These are phyloP conservation scores for Leguminivora glycinivorella DNA, from an alignment of 1,140 invertebrate species.

Conservation along the genomic window DNA sequence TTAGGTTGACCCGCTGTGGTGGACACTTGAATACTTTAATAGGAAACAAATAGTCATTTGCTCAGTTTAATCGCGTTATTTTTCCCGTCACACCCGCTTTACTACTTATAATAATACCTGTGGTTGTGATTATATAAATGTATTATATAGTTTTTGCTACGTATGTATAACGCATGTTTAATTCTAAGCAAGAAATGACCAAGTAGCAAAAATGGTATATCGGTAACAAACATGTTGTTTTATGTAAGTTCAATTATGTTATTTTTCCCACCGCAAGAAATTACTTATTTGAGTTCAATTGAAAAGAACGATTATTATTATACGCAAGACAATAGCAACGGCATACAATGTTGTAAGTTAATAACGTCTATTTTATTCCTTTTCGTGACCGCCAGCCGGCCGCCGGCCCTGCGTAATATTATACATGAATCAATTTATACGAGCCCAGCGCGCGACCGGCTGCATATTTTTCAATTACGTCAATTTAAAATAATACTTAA, in stretches of 20 bases:
- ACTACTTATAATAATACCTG: no score
- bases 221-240: no score
- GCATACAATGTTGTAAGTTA: constrained; percentile 53
- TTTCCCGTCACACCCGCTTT: not conserved
- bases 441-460: constrained; percentile 66
- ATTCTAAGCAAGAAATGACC: no score
- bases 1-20: no score
- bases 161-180: no score
- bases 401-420: constrained; percentile 62
- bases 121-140: no score
- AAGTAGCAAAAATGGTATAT: no score
- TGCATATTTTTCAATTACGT: constrained; percentile 79
- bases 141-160: no score
- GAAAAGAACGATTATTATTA: constrained; percentile 17
- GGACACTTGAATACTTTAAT: no score
- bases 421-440: constrained; percentile 78
- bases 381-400: constrained; percentile 51
- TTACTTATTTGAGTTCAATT: constrained; percentile 2
- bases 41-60: no score
- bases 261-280: constrained; percentile 1
- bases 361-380: constrained; percentile 62
- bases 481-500: constrained; percentile 79
- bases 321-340: constrained; percentile 7
- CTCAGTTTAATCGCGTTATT: not conserved
- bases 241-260: not conserved